Conservation (phyloP, 2,797 vertebrate genomes). For the Acipenser transmontanus region DNA sequence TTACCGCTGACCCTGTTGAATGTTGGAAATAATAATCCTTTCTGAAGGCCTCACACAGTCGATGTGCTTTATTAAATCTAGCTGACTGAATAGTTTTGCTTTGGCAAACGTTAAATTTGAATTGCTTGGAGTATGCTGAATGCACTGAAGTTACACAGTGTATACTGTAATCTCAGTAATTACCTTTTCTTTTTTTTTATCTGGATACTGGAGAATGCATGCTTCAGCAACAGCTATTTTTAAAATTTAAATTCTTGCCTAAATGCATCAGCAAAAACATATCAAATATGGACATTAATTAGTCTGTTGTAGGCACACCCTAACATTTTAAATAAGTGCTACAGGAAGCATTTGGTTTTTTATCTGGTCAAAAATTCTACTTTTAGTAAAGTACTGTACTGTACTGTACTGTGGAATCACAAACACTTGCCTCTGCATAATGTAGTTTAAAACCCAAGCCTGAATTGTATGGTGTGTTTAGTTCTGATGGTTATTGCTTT, state of each 20-base stretch:
- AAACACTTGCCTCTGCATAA: too few species aligned
- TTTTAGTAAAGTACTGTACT: too few species aligned
- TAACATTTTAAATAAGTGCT: background rate
- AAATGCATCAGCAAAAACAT: background rate
- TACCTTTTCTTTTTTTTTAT: slow-evolving; percentile 10
- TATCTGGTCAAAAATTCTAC: background rate
- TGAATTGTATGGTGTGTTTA: too few species aligned
- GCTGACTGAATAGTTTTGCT: slow-evolving; percentile 15
- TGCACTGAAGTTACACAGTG: background rate
- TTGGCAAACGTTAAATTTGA: slow-evolving; percentile 10
- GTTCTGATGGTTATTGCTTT: too few species aligned
- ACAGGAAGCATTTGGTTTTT: slow-evolving; percentile 1
- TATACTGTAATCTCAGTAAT: slow-evolving; percentile 9
- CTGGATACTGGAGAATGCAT: background rate
- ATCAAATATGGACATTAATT: slow-evolving; percentile 1
- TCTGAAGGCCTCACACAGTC: slow-evolving; percentile 1
- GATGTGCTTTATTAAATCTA: slow-evolving; percentile 12
- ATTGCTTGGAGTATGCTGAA: slow-evolving; percentile 2
- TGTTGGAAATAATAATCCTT: background rate
- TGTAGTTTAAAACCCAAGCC: too few species aligned
- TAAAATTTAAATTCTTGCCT: background rate
- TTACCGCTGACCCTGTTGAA: background rate
- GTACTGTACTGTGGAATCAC: too few species aligned
- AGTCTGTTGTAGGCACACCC: background rate
- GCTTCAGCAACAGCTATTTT: background rate